These are phyloP conservation scores for Alviniconcha strummeri DNA, from an alignment of 2,888 invertebrate species.

Conservation along the genomic window DNA sequence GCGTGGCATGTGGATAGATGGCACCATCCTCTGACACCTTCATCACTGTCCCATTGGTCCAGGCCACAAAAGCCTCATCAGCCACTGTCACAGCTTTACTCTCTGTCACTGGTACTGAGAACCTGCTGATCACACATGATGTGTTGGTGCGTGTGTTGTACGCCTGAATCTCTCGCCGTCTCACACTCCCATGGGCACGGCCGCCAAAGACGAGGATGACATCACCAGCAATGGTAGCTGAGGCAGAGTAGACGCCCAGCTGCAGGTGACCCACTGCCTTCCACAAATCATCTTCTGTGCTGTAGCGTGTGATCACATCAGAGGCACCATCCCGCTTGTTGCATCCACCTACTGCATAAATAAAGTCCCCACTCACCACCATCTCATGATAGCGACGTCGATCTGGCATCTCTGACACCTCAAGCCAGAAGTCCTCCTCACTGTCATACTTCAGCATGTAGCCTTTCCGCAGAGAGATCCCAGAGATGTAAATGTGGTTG, in stretches of 20 bases:
- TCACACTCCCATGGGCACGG: slow-evolving; percentile 42
- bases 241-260: slow-evolving; percentile 48
- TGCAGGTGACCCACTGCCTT: slow-evolving; percentile 39
- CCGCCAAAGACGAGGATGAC: slow-evolving; percentile 50
- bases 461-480: slow-evolving; percentile 42
- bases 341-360: slow-evolving; percentile 50
- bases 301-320: slow-evolving; percentile 43
- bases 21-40: slow-evolving; percentile 46
- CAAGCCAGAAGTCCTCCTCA: slow-evolving; percentile 41
- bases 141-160: slow-evolving; percentile 42
- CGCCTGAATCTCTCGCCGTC: slow-evolving; percentile 46
- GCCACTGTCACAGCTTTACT: slow-evolving; percentile 43
- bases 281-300: slow-evolving; percentile 41
- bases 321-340: slow-evolving; percentile 45
- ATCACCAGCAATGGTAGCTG: slow-evolving; percentile 43
- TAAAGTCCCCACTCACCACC: slow-evolving; percentile 40
- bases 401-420: slow-evolving; percentile 47
- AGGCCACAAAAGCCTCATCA: slow-evolving; percentile 42
- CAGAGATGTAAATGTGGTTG: slow-evolving; percentile 48
- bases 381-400: slow-evolving; percentile 47
- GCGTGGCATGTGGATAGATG: slow-evolving; percentile 38
- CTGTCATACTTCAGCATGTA: slow-evolving; percentile 48
- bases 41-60: slow-evolving; percentile 46
- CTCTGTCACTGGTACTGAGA: slow-evolving; percentile 47
- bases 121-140: slow-evolving; percentile 42